Base-by-base conservation (phyloP, 2,888 invertebrate species). In the Sphinx pinastri region DNA sequence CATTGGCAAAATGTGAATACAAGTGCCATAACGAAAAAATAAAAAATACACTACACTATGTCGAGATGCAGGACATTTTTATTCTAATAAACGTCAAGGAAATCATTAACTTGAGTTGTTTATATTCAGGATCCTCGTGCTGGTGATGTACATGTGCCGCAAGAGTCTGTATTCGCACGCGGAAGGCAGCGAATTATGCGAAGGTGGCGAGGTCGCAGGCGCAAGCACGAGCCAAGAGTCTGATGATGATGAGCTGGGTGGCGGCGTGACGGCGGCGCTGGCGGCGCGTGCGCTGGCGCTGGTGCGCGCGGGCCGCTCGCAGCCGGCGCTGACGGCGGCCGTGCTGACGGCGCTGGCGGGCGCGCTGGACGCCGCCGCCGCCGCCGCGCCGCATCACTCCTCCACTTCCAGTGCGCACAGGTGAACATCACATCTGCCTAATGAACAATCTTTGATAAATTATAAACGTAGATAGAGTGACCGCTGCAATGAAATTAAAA, bases 61-160 rank as follows among this genome's bases (percentile, higher is more conserved):
- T n/a, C n/a, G n/a, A n/a, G n/a, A 1, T 6, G 8, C 11, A 51
- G 51, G 8, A 13, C 10, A 57, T 19, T 19, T 10, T n/a, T n/a
- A 57, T 57, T 2, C 8, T 5, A 16, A 19, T 10, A 38, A 38
- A 38, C 38, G 7, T 38, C 8, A 38, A 55, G 13, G 0, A 51
- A 19, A 8, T 45, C 14, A 45, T 25, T 8, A 14, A 31, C 2
- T 47, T 38, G 38, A 45, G 10, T 8, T 16, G 49, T 47, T 7
- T 75, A 5, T 63, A 82, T 83, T 4, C 88, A 97, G 98, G 82
- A 97, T 98, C 73, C 97, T 99, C 83, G 96, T 98, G 76, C 93
- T 98, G 72, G 92, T 98, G 74, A 97, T 98, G 75, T 98, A 97
- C 89, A 95, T 99, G 93, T 97, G 97, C 70, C 97, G 98, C 80